phyloP scores from a whole-genome alignment of 1,140 invertebrate genomes.

The Drosophila kurseongensis region DNA sequence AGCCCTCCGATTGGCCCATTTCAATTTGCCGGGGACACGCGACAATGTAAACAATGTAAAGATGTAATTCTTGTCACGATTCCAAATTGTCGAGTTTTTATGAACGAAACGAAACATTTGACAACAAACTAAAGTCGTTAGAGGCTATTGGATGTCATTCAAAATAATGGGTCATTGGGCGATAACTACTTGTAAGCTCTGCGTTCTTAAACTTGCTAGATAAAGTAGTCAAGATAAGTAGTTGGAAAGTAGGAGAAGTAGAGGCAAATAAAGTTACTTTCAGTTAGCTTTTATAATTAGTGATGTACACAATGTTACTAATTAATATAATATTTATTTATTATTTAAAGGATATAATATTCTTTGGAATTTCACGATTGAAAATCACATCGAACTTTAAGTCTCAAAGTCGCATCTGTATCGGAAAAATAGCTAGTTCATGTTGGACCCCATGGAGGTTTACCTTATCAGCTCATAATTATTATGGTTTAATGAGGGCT shows the following conservation, averaged over 20 bases:
- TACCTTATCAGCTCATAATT: conserved; percentile 41
- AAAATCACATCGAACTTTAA: conserved; percentile 8
- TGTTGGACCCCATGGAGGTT: conserved; percentile 8
- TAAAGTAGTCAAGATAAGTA: conserved; percentile 2
- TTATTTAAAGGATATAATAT: too few species aligned
- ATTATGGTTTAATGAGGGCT: conserved; percentile 12
- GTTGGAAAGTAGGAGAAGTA: not conserved
- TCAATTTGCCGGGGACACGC: conserved; percentile 38
- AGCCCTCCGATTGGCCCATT: conserved; percentile 22
- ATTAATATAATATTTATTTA: too few species aligned
- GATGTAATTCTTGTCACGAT: conserved; percentile 22
- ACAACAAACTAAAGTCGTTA: conserved; percentile 25
- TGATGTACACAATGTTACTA: too few species aligned
- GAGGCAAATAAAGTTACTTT: too few species aligned
- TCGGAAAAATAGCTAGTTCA: not conserved
- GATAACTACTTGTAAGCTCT: not conserved
- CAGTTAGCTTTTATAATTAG: too few species aligned
- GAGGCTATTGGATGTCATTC: not conserved
- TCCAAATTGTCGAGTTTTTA: conserved; percentile 4
- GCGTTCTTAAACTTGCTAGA: not conserved
- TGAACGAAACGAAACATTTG: conserved; percentile 16
- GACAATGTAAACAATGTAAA: conserved; percentile 34
- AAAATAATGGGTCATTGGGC: conserved; percentile 18
- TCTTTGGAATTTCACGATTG: not conserved
- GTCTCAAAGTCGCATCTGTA: conserved; percentile 28